phyloP scores from a whole-genome alignment of 2,888 invertebrate species.

The Lutraria lutraria region DNA sequence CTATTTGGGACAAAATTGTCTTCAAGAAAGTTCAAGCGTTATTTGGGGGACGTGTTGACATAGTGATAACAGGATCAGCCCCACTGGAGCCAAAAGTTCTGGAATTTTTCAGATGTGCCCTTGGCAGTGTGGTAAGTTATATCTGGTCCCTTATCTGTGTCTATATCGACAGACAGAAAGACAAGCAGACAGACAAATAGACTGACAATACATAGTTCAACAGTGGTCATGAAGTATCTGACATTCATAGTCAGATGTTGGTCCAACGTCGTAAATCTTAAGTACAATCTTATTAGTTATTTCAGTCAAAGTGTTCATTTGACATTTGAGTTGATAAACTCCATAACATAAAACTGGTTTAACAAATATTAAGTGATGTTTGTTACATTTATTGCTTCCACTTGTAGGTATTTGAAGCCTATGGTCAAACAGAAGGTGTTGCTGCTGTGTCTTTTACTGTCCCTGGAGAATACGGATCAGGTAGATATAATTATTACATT shows the following conservation, averaged over 20 bases:
- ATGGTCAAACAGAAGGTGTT: constrained; percentile 87
- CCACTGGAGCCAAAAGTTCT: constrained; percentile 97
- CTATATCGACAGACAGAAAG: background rate
- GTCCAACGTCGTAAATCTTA: too few species aligned
- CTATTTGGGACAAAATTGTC: constrained; percentile 96
- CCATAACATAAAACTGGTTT: too few species aligned
- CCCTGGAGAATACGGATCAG: constrained; percentile 78
- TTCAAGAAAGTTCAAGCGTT: constrained; percentile 97
- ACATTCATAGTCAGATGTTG: too few species aligned
- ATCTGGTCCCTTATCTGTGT: background rate
- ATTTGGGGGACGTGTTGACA: constrained; percentile 95
- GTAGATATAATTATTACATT: constrained; percentile 57
- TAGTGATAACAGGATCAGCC: constrained; percentile 97
- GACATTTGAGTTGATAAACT: too few species aligned
- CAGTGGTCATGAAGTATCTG: too few species aligned
- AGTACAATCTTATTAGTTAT: too few species aligned
- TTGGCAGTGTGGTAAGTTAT: constrained; percentile 87
- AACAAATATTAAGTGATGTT: too few species aligned
- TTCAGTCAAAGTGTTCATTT: too few species aligned
- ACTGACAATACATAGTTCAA: too few species aligned
- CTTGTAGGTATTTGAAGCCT: constrained; percentile 84
- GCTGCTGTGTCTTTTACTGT: constrained; percentile 83
- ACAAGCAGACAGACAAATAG: too few species aligned
- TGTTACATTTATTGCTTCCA: too few species aligned
- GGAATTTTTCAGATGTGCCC: constrained; percentile 96